phyloP scores from a whole-genome alignment of 1,140 invertebrate genomes.

The Microplitis demolitor region DNA sequence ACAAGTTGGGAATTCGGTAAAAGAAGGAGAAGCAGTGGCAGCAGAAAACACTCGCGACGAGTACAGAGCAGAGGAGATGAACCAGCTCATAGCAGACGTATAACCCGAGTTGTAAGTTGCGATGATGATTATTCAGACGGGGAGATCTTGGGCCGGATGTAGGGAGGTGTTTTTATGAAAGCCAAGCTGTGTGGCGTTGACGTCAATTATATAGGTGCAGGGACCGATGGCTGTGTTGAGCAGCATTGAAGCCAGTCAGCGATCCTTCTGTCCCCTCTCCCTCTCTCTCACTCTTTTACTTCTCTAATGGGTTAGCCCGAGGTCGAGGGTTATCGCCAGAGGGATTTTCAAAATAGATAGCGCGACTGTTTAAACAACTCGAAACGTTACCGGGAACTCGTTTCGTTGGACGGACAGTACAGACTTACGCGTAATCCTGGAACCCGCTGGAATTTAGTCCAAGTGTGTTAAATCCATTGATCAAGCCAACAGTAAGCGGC shows the following conservation, averaged over 20 bases:
- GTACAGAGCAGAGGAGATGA: too few species aligned
- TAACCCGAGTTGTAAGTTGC: not conserved
- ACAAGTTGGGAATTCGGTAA: conserved; percentile 43
- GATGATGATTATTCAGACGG: conserved; percentile 6
- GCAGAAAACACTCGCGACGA: not conserved
- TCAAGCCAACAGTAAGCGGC: not conserved
- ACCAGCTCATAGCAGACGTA: not conserved
- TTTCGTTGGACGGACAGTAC: not conserved
- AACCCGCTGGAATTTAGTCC: not conserved
- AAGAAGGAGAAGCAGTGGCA: conserved; percentile 24
- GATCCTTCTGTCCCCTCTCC: too few species aligned
- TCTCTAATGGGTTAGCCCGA: conserved; percentile 56
- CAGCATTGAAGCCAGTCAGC: too few species aligned
- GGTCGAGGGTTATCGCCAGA: conserved; percentile 57
- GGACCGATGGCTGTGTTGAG: not conserved
- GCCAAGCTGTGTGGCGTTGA: conserved; percentile 57
- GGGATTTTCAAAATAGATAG: conserved; percentile 56
- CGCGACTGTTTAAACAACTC: not conserved
- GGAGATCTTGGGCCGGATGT: conserved; percentile 50
- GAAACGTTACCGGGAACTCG: not conserved
- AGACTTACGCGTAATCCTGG: not conserved
- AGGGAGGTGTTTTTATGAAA: conserved; percentile 62
- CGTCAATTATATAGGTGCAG: conserved; percentile 60
- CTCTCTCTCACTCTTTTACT: conserved; percentile 37
- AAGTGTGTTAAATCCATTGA: not conserved